These are phyloP conservation scores for Dolichotis patagonum DNA, from an alignment of 2,113 vertebrate species.

Conservation along the genomic window DNA sequence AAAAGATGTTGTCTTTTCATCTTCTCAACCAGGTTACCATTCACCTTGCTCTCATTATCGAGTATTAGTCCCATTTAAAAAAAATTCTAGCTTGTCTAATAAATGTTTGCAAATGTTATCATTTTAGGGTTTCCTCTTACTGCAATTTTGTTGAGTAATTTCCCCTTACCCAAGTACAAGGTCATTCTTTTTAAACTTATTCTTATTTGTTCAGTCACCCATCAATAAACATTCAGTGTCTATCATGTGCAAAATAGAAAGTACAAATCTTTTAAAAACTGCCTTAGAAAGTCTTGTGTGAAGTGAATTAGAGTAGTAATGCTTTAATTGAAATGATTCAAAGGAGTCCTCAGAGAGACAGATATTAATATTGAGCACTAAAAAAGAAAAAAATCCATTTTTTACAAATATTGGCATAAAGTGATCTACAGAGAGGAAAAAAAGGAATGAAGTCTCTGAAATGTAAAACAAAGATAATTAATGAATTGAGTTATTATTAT, in stretches of 20 bases:
- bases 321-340: neutral
- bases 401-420: neutral
- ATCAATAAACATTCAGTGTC: neutral
- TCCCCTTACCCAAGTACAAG: neutral
- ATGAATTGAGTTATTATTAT: neutral
- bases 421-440: neutral
- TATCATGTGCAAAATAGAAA: neutral
- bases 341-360: neutral
- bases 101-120: neutral
- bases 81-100: neutral
- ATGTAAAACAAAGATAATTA: constrained; percentile 8
- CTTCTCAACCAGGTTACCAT: neutral
- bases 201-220: neutral
- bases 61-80: neutral
- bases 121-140: neutral
- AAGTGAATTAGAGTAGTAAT: neutral
- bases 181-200: neutral
- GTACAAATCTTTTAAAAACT: neutral
- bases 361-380: neutral
- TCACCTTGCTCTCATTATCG: neutral
- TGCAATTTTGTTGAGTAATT: neutral
- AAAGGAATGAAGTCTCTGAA: neutral
- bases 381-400: neutral
- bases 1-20: neutral
- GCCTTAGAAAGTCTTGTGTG: neutral